phyloP scores from a whole-genome alignment of 1,140 invertebrate species.

The Leptinotarsa texana region DNA sequence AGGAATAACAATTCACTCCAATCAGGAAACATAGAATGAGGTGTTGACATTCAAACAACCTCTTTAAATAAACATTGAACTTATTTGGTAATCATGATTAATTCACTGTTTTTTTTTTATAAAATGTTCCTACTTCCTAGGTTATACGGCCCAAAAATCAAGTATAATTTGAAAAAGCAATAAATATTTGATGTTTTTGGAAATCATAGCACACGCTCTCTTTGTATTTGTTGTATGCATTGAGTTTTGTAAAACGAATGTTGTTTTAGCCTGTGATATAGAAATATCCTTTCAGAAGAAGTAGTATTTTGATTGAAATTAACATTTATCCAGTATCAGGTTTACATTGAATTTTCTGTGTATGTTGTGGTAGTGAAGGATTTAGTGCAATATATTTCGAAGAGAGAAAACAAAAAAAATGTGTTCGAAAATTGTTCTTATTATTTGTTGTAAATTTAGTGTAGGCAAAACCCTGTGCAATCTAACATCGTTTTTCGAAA shows the following conservation, averaged over 20 bases:
- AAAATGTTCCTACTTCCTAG: too few species aligned
- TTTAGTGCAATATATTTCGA: conserved; percentile 30
- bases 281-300: conserved; percentile 13
- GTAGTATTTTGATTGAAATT: too few species aligned
- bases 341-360: conserved; percentile 10
- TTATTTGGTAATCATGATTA: too few species aligned
- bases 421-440: conserved; percentile 9
- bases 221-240: conserved; percentile 5
- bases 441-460: conserved; percentile 29
- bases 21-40: too few species aligned
- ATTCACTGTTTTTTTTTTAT: too few species aligned
- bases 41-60: too few species aligned
- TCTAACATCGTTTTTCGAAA: conserved; percentile 23
- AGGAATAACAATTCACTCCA: too few species aligned
- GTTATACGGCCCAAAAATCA: too few species aligned
- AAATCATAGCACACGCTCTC: too few species aligned
- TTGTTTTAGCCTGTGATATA: conserved; percentile 54
- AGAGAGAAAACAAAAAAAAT: not conserved
- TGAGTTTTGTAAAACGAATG: conserved; percentile 38
- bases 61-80: too few species aligned
- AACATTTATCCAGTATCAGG: not conserved
- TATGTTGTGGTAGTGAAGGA: conserved; percentile 9
- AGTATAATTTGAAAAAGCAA: too few species aligned
- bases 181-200: too few species aligned
- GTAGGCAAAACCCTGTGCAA: conserved; percentile 37